Percentiles rank a stretch among this genome's conserved stretches.
phyloP scores from a whole-genome alignment of 1,140 invertebrate species.

The Radopholus similis region DNA sequence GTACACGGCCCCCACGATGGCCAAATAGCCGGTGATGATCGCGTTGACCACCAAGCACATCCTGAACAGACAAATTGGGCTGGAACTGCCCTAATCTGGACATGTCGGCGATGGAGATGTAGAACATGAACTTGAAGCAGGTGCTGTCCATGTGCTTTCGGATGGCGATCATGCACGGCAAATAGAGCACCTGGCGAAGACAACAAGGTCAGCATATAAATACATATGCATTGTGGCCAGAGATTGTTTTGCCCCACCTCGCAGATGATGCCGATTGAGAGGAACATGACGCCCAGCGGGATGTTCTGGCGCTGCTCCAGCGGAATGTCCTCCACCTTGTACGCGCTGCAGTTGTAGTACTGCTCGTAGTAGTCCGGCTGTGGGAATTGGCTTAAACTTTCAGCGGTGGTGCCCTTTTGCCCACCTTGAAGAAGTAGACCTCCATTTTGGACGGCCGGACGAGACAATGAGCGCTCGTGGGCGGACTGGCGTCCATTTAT shows the following conservation, averaged over 20 bases:
- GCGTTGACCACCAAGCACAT: constrained; percentile 19
- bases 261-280: constrained; percentile 1
- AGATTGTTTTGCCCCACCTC: background rate
- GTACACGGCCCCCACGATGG: background rate
- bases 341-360: constrained; percentile 21
- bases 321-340: constrained; percentile 21
- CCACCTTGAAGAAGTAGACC: background rate
- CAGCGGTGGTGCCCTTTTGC: no score
- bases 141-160: constrained; percentile 27
- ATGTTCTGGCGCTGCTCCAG: constrained; percentile 7
- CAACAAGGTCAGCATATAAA: background rate
- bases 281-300: background rate
- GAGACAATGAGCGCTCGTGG: no score
- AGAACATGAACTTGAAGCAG: constrained; percentile 31
- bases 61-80: no score
- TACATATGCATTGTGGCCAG: background rate
- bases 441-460: constrained; percentile 2
- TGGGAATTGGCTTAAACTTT: no score
- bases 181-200: constrained; percentile 18
- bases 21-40: constrained; percentile 16
- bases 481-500: no score
- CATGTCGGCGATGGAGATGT: constrained; percentile 20
- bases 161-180: constrained; percentile 30
- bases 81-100: no score
- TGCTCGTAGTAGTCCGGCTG: constrained; percentile 19